Base-by-base conservation (phyloP, 2,113 vertebrate genomes). In the Proteles cristata region DNA sequence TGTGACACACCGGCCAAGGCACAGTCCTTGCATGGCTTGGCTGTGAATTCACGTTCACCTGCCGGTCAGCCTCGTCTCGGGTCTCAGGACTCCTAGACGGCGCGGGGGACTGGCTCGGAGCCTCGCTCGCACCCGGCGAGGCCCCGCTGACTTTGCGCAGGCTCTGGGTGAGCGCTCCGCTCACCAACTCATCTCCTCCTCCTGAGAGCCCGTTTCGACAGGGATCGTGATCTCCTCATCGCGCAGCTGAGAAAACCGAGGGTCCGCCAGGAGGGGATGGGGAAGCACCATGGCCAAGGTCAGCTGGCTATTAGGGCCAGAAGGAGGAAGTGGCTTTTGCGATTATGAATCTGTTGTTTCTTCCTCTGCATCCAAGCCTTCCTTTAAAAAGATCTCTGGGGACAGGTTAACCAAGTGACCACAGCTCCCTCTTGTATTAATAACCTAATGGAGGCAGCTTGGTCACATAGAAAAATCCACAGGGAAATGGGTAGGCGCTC, bases 21-120 rank as follows among this genome's bases (percentile, higher is more conserved):
- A 0, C 0, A 0, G 55, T 10, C 28, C 68, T 81, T 17, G 43
- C 0, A 0, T 8, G 5, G 35, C 39, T 23, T 68, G 31, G 19
- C 0, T 69, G 2, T 61, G n/a, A 85, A 28, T 61, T 68, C 63
- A 69, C 9, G 58, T 23, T 73, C 10, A 5, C 10, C 14, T 11
- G 2, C 7, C 7, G 14, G 25, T 43, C 53, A 73, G 10, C n/a
- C 9, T 35, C 23, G 53, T 28, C 45, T 12, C 0, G 0, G 31
- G 2, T 31, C 14, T 66, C 21, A 66, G 76, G 74, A 31, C 61
- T 25, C 11, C 15, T 61, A 19, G n/a, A 53, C 10, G 12, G 45
- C 48, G 69, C 55, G 43, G 33, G 0, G 17, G 14, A 79, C 11
- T 14, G 25, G 39, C 58, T 23, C 23, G 11, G 86, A 55, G 61